Evolutionary conservation across 2,113 vertebrate species (phyloP), one percentile per base, ranked within the genome.

Genomic region (Uria lomvia): DNA sequence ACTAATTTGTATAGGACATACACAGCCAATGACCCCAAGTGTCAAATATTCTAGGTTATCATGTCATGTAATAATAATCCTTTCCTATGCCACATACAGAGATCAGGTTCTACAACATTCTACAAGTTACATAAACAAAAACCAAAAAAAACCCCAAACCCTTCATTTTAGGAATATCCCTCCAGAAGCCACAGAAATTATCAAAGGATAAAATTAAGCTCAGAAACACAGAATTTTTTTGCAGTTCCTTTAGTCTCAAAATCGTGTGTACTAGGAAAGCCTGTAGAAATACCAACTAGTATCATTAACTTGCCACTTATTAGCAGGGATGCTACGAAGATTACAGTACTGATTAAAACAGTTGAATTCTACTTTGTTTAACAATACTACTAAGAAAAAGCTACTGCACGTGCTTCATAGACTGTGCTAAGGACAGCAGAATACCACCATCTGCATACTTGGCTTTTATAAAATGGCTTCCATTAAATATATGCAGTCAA

Each of bases 241-340:
- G 40, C 11, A 29, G 15, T 23, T 58, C 32, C 77, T 43, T 71
- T 50, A 22, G 26, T 29, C 47, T 83, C 70, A 55, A n/a, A 81
- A 42, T 26, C 15, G 20, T 3, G 5, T 1, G 14, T 5, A 26
- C 0, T 1, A 66, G 26, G 6, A 60, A 26, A 70, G 52, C 22
- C 55, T 43, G 56, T 13, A 26, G 85, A 88, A 87, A 24, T 2
- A 55, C 1, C 65, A 73, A 34, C 16, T 12, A 68, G 2, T 15
- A 3, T 6, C 30, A 36, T 36, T 9, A 15, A n/a, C 26, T 11
- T 49, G 34, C 5, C n/a, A 30, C 29, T 26, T 43, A 8, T 12
- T 2, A 40, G 59, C 50, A 75, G 79, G 45, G 58, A 26, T 10
- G 45, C 56, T 52, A 77, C 23, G 3, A 27, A 8, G 66, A 7